Percentiles rank a stretch among this genome's conserved stretches.
phyloP scores from a whole-genome alignment of 2,113 vertebrate species.

The Ammodytes dubius region DNA sequence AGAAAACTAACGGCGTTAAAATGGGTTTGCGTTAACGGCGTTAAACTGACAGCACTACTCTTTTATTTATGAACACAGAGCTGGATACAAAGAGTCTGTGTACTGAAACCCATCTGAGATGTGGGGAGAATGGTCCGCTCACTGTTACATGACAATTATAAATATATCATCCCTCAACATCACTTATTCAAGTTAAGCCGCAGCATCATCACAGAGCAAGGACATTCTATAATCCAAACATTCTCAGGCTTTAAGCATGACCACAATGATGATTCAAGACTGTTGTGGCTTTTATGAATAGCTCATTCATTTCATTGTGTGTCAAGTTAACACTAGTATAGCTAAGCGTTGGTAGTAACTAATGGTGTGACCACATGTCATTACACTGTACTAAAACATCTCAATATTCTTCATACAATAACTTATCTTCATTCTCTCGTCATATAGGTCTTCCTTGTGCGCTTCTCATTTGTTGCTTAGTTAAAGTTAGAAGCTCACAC shows the following conservation, averaged over 20 bases:
- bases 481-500: too few relatives aligned
- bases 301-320: neutral
- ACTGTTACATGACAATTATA: neutral
- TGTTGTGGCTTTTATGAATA: slow-evolving; percentile 2
- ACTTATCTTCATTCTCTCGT: too few relatives aligned
- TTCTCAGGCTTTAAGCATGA: slow-evolving; percentile 10
- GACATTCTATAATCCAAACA: slow-evolving; percentile 14
- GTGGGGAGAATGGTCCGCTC: neutral
- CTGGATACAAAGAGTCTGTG: neutral
- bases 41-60: too few relatives aligned
- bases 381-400: too few relatives aligned
- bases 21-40: too few relatives aligned
- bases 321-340: neutral
- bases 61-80: slow-evolving; percentile 5
- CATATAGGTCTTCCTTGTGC: too few relatives aligned
- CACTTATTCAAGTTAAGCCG: slow-evolving; percentile 4
- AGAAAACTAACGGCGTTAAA: neutral
- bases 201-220: neutral
- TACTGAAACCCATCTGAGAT: slow-evolving; percentile 20
- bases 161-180: slow-evolving; percentile 9
- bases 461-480: too few relatives aligned
- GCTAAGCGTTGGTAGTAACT: neutral
- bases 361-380: too few relatives aligned
- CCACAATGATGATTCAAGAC: slow-evolving; percentile 2
- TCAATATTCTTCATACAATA: too few relatives aligned